Evolutionary conservation across 2,797 vertebrate species (phyloP), one percentile per base, ranked within the genome.

Genomic region (Crossoptilon crossoptilon): DNA sequence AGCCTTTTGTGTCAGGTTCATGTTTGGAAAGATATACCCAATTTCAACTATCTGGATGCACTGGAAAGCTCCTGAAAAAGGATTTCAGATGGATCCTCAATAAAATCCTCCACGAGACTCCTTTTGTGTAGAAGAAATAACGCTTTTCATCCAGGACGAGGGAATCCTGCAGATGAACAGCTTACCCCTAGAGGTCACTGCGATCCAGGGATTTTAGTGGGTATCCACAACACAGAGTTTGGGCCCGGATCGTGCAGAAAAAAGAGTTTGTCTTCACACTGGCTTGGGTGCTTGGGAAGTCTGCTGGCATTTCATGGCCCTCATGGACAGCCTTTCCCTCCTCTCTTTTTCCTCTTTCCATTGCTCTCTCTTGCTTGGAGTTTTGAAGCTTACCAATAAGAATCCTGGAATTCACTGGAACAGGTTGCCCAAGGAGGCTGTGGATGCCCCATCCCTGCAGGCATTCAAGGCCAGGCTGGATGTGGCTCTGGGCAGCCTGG

Each of bases 121-220:
- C 26, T 90, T 88, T 75, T 35, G 33, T 53, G 33, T 9, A 3
- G 81, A 48, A 14, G 18, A 5, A 74, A 7, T 53, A 33, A 2
- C 44, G 37, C 8, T 68, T 82, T 89, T 82, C 87, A 55, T 26
- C 37, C 31, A 33, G 33, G 12, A 16, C 0, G 2, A 35, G 60
- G 44, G 67, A 15, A 18, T 70, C 37, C 76, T 98, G 97, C 96
- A 89, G 78, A 14, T 64, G 59, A 56, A 39, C 5, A 13, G 9
- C 8, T 91, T 39, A 74, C 97, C 97, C 90, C 96, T 97, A 98
- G 98, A 95, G 97, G 97, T 96, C 98, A 97, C 96, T 97, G 84
- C 92, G 84, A 93, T 26, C 86, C 96, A 89, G 96, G 92, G 91
- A 97, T 97, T 97, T 84, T 80, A 22, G 60, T 26, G 11, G 8